Evolutionary conservation across 2,113 vertebrate genomes (phyloP), one percentile per base, ranked within the genome.

Genomic region (Lutjanus erythropterus): DNA sequence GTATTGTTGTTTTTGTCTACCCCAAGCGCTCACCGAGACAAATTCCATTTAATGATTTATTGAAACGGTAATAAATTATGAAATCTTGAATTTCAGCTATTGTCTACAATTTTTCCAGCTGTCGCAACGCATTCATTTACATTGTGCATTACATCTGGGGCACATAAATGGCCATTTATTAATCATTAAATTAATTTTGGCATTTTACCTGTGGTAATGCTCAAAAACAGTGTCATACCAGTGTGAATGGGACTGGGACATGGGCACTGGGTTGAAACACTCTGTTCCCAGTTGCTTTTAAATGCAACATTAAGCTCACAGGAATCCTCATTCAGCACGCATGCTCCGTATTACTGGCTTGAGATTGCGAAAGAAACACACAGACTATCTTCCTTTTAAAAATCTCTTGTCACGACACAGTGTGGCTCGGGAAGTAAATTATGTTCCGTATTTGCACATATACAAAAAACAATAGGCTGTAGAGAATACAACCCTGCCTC

Each of bases 301-400:
- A 71, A 73, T 39, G 53, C 68, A 67, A 0, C 81, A 46, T 60
- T 60, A 67, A 72, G 2, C 37, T 49, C n/a, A 19, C 4, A 15
- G n/a, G 18, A 52, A 50, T 42, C 35, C 21, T 37, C 27, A 4
- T 16, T 21, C 47, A 41, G 21, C 9, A 16, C 39, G 53, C 61
- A 78, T 59, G 52, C 42, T 35, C 59, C 2, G 8, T 47, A 21
- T 0, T 9, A 25, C 19, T 65, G 23, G 31, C 3, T 35, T 15
- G 5, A 29, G 37, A 9, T 19, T 69, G 71, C 12, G 42, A 53
- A 58, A 42, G 10, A 27, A 23, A 41, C 4, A 39, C 9, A 25
- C n/a, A n/a, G n/a, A 59, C 6, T 10, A 31, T 25, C 18, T 18
- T 25, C 18, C 16, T 8, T 15, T 0, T 49, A 1, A 18, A 15